These are phyloP conservation scores for Geodia barretti DNA, from an alignment of 37 sponge, comb jelly and placozoan genomes.

Conservation along the genomic window DNA sequence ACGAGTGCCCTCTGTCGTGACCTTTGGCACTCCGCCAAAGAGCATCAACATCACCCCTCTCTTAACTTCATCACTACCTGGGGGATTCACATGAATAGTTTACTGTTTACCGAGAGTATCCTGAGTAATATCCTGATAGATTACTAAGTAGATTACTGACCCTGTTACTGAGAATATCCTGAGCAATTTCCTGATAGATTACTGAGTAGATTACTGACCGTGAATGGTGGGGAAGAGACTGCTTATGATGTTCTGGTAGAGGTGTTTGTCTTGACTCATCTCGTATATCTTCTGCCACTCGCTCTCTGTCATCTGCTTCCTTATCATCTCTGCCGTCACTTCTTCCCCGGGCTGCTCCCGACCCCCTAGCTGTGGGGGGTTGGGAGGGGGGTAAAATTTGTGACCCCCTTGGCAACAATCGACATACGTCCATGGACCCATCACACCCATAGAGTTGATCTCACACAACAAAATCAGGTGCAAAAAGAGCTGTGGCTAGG, in stretches of 20 bases:
- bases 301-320: conserved; percentile 70
- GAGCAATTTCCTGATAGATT: background rate
- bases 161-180: background rate
- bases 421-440: no score
- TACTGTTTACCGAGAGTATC: background rate
- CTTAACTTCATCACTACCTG: conserved; percentile 99
- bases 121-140: background rate
- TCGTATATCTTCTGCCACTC: conserved; percentile 89
- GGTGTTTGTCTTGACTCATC: conserved; percentile 91
- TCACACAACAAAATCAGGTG: no score
- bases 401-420: no score
- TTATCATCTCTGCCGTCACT: conserved; percentile 81
- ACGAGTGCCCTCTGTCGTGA: conserved; percentile 89
- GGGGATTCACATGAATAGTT: no score
- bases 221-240: conserved; percentile 97
- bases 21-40: conserved; percentile 98
- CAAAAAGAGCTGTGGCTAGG: no score
- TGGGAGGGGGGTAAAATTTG: background rate
- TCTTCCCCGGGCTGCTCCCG: conserved; percentile 67
- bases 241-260: conserved; percentile 93
- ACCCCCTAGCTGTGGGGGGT: conserved; percentile 70
- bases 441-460: no score
- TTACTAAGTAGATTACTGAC: no score
- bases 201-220: conserved; percentile 57
- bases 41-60: conserved; percentile 96